Conservation (phyloP, 2,888 invertebrate genomes). For the Mactromeris polynyma region DNA sequence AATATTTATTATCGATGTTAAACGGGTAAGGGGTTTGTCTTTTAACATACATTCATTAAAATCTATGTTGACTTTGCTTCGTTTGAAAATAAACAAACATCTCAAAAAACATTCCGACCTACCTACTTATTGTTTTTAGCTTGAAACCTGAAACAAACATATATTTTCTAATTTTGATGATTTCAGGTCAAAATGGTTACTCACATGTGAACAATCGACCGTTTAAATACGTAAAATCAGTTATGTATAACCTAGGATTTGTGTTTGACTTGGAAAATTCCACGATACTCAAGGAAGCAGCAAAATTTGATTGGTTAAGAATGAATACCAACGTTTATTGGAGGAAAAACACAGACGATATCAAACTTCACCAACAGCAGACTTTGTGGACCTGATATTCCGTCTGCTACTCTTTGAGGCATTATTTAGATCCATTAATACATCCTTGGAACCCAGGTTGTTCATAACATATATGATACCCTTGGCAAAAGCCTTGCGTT, state of each 20-base stretch:
- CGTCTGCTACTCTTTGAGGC: neutral
- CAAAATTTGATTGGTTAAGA: conserved; percentile 50
- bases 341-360: neutral
- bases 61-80: too few relatives aligned
- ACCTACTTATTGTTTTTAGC: too few relatives aligned
- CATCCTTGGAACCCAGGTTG: too few relatives aligned
- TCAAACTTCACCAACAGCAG: neutral
- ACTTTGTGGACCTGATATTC: neutral
- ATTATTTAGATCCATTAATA: too few relatives aligned
- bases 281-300: conserved; percentile 17
- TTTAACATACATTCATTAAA: too few relatives aligned
- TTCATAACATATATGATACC: too few relatives aligned
- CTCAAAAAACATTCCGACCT: too few relatives aligned
- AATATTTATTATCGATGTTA: too few relatives aligned
- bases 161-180: neutral
- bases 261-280: conserved; percentile 31
- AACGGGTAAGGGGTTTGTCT: too few relatives aligned
- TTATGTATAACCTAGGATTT: conserved; percentile 41
- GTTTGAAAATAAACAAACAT: too few relatives aligned
- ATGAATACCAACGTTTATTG: conserved; percentile 52
- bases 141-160: too few relatives aligned
- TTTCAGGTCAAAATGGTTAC: conserved; percentile 60
- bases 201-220: conserved; percentile 64
- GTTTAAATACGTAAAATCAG: conserved; percentile 36
- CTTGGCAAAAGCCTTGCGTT: too few relatives aligned